phyloP scores from a whole-genome alignment of 30 jellyfish, hydroid and myxozoan genomes.

The Cassiopea andromeda region DNA sequence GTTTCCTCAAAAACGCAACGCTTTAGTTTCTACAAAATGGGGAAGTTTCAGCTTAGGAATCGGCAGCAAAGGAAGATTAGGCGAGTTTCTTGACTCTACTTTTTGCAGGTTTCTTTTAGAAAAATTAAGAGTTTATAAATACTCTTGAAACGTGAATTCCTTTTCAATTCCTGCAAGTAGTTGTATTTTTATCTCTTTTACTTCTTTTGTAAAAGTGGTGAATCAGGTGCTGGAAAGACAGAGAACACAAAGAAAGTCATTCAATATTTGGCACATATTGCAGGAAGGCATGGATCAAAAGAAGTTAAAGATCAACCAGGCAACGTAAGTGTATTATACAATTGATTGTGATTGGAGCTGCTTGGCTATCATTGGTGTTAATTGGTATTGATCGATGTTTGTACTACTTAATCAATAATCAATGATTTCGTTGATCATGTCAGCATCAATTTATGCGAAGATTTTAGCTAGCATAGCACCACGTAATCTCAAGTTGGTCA shows the following conservation, averaged over 20 bases:
- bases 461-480: too few relatives aligned
- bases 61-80: too few relatives aligned
- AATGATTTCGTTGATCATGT: too few relatives aligned
- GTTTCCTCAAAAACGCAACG: too few relatives aligned
- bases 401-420: not conserved
- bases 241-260: slow-evolving; percentile 99
- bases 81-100: too few relatives aligned
- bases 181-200: not conserved
- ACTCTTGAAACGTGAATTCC: not conserved
- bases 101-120: too few relatives aligned
- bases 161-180: not conserved
- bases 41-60: too few relatives aligned
- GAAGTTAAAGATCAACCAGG: slow-evolving; percentile 69
- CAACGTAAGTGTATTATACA: slow-evolving; percentile 20
- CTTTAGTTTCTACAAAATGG: too few relatives aligned
- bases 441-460: too few relatives aligned
- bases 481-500: too few relatives aligned
- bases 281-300: slow-evolving; percentile 84
- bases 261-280: slow-evolving; percentile 94
- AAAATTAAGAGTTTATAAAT: too few relatives aligned
- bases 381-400: not conserved
- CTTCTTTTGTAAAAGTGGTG: slow-evolving; percentile 85
- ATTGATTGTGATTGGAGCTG: not conserved
- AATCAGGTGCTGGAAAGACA: slow-evolving; percentile 99
- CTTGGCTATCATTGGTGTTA: not conserved